Evolutionary conservation across 2,888 invertebrate genomes (phyloP), one percentile per base, ranked within the genome.

Genomic region (Aromia moschata): DNA sequence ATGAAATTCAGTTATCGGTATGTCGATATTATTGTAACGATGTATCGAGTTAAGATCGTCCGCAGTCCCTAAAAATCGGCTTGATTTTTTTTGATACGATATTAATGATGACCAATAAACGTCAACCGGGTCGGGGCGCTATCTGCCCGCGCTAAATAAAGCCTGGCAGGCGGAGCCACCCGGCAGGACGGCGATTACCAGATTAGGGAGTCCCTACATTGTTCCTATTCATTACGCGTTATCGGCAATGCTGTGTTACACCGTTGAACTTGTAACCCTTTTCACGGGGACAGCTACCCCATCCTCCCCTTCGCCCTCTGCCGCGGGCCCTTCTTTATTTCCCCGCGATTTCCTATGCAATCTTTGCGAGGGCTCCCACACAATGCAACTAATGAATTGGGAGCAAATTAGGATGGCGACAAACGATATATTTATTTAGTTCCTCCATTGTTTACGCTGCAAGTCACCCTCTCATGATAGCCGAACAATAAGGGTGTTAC

Each of bases 371-470:
- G 12, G 49, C 54, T 7, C 55, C 54, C 38, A 57, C 43, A 64
- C 64, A 62, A 59, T 60, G 55, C 64, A 52, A 54, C 55, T 64
- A 64, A 64, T 62, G 64, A 62, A 64, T 64, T 64, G 60, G 61
- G 58, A 59, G 61, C 61, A 64, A 64, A 64, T 61, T 61, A 49
- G 33, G 41, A 55, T 45, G 37, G 45, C 44, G 56, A 41, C 56
- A 54, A 53, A 55, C 52, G 58, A 64, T 60, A 58, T 60, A 56
- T 58, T 56, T 56, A 56, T 45, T n/a, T 49, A 38, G 25, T 20
- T 16, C 37, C n/a, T 18, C 20, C 38, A 14, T 20, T 37, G 49
- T 49, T 25, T 18, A 15, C 25, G n/a, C 1, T 36, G 36, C 12
- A 33, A 11, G 11, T 18, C 36, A 1, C 12, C 11, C 18, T 33